Evolutionary conservation across 2,888 invertebrate genomes (phyloP), one percentile per base, ranked within the genome.

Genomic region (Ennomos quercinarius): DNA sequence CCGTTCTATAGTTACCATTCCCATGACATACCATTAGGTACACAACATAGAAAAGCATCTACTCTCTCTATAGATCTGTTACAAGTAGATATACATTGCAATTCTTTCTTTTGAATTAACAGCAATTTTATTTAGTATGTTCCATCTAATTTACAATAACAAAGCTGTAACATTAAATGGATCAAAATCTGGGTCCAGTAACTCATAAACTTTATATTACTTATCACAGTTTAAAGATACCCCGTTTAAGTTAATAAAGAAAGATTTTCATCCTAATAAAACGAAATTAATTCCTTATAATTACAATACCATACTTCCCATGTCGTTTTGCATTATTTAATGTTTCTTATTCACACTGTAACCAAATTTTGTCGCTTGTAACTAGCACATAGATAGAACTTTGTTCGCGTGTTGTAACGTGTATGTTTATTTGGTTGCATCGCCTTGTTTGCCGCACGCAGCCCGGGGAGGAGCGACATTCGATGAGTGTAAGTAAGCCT

Each of bases 391-490:
- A n/a, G n/a, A 41, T 50, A 53, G 39, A 57, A 55, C 67, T 65
- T 58, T 64, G 65, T 81, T 81, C 68, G 81, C 77, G 81, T 87
- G 83, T 55, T 82, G 83, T 90, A 87, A 88, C 75, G 68, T 86
- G 80, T 89, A 73, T 87, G 83, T 89, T 86, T 86, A 78, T 87
- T 90, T 88, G 84, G 83, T 91, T 89, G 91, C 90, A 89, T 91
- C 80, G 86, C 84, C 81, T 89, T 89, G 90, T 88, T 86, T 86
- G 87, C 85, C 78, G 88, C 84, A 84, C 84, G 85, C 91, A 93
- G 92, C 91, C 94, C 87, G 93, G 95, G 94, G 95, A 94, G 91
- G 95, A 95, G 94, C 95, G 94, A 91, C 93, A 93, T 94, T 94
- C 95, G 94, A 94, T 94, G 94, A 95, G 94, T 95, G 95, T 95